Evolutionary conservation across 2,113 vertebrate species (phyloP), one percentile per base, ranked within the genome.

Genomic region (Chunga burmeisteri): DNA sequence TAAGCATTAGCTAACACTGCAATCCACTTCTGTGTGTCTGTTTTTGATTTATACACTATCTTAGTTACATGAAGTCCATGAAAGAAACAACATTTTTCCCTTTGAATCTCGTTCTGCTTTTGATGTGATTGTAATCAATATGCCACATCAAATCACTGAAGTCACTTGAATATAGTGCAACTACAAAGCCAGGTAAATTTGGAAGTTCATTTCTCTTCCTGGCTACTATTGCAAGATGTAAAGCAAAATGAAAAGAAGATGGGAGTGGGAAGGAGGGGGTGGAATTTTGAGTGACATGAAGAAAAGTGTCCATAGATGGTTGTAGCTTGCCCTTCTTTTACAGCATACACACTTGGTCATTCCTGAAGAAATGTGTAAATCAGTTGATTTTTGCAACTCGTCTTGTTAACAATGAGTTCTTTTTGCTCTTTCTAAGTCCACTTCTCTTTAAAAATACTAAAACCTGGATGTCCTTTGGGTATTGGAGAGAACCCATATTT

Each of bases 291-390:
- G 40, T 62, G 59, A 70, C 55, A 23, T 46, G 26, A 66, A 86
- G 26, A 74, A 50, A 82, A 81, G 7, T 59, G 26, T 40, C 29
- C 36, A 53, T 26, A 92, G 27, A 29, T 19, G 70, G 7, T 23
- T 65, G 49, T 17, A 92, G 58, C 29, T 83, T 83, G 9, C 13
- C 80, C 2, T n/a, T 82, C 50, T 77, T 68, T 53, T 53, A 59
- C 14, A 38, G 42, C 2, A 1, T 27, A 49, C 9, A 5, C 17
- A 66, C 25, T 61, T 26, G 6, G 7, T 9, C 1, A 0, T 46
- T 86, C n/a, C 38, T 78, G n/a, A 86, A 83, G 14, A 73, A 80
- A 73, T 23, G 26, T 17, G 34, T 73, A 89, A 62, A 86, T 66
- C 44, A 66, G 15, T 4, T 78, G 10, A 32, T 49, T 65, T 90